A percentile compares a stretch with the other conserved stretches of the same genome.
Evolutionary conservation across 2,888 invertebrate species (phyloP).

Genomic region (Phymatocera aterrima): DNA sequence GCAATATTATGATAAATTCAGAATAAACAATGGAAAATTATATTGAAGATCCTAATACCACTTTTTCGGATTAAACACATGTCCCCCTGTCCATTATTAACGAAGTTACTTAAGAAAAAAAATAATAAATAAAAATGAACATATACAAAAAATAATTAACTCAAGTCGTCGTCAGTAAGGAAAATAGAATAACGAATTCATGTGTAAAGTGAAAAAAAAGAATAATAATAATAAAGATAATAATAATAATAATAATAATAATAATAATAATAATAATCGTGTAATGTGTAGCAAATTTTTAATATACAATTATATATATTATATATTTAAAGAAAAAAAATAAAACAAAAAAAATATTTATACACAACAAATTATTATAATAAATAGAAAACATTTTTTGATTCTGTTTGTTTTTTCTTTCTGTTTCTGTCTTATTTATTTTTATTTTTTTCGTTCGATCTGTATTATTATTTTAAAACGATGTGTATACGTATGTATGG

Average conservation of each 20-base stretch:
- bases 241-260: too few species aligned
- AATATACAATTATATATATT: slow-evolving; percentile 69
- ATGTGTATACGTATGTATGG: too few species aligned
- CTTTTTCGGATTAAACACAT: slow-evolving; percentile 37
- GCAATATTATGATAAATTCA: neutral
- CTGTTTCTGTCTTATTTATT: neutral
- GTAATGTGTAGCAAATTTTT: slow-evolving; percentile 71
- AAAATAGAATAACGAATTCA: slow-evolving; percentile 69
- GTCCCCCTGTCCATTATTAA: slow-evolving; percentile 66
- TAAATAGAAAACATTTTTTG: slow-evolving; percentile 67
- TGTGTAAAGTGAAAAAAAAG: too few species aligned
- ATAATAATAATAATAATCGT: too few species aligned
- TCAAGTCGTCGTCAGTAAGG: slow-evolving; percentile 67
- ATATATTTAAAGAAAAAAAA: too few species aligned
- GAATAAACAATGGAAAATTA: neutral
- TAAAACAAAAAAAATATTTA: slow-evolving; percentile 68
- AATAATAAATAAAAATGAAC: too few species aligned
- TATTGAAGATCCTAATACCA: neutral
- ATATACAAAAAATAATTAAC: too few species aligned
- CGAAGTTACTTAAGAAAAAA: slow-evolving; percentile 69
- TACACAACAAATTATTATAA: slow-evolving; percentile 67
- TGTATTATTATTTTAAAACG: slow-evolving; percentile 12
- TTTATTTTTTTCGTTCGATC: neutral
- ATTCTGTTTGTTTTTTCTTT: slow-evolving; percentile 46
- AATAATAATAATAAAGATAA: too few species aligned